Evolutionary conservation across 2,888 invertebrate genomes (phyloP), one percentile per base, ranked within the genome.

Genomic region (Ormyrus nitidulus): DNA sequence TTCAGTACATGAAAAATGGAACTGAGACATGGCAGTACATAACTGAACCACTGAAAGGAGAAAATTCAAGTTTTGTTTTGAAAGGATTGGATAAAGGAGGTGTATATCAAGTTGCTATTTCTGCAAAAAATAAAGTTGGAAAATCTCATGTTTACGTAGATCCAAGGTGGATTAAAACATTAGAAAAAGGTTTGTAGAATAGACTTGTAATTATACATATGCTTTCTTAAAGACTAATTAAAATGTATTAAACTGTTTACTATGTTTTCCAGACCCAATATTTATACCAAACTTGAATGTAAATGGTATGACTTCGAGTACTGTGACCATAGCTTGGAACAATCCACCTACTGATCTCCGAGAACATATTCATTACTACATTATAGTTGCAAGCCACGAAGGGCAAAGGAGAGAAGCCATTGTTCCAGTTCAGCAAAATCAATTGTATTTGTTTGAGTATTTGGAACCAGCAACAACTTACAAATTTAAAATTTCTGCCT

Each of bases 311-410:
- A 93, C 93, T 6, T 91, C 92, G 11, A 94, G 94, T 46, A 96
- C 96, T 0, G 95, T 97, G 80, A 96, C 96, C 0, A 94, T 97
- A 71, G 95, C 95, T 0, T 97, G 96, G 96, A 93, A 92, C 49
- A 92, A 93, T 0, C 95, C 96, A 0, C 93, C 94, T 0, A 89
- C 92, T 0, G 92, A 94, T 34, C 92, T 95, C 10, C 92, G 93
- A 10, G 93, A 94, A 81, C 93, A 94, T 85, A 94, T 96, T 69
- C 96, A 96, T 86, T 96, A 94, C 86, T 96, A 96, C 86, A 92
- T 94, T 82, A 89, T 96, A 59, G 93, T 94, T 82, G 94, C 94
- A 5, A 88, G 86, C 89, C 74, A 92, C 88, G 83, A 87, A 86
- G 8, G 91, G 91, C 44, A 92, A 92, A 87, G 83, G 59, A 85